phyloP scores from a whole-genome alignment of 2,888 invertebrate species.

The Tolmerus cingulatus region DNA sequence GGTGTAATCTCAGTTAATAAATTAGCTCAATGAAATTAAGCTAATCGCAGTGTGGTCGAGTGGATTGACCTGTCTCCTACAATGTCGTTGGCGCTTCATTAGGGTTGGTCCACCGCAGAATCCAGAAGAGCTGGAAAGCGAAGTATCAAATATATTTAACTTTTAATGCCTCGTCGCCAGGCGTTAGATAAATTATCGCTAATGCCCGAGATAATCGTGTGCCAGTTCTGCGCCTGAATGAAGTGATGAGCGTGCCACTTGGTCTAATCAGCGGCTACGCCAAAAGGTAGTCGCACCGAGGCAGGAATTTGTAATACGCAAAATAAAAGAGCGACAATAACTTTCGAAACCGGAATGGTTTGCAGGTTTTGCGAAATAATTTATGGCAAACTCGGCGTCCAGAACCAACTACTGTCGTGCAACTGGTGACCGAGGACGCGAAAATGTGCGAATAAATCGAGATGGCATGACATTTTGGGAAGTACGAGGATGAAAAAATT shows the following conservation, averaged over 20 bases:
- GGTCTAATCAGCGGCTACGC: conserved; percentile 1
- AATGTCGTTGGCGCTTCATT: neutral
- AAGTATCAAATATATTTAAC: neutral
- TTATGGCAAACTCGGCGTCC: neutral
- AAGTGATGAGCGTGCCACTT: conserved; percentile 21
- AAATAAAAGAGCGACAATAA: conserved; percentile 22
- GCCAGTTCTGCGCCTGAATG: conserved; percentile 13
- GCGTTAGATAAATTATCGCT: conserved; percentile 13
- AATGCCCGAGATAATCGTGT: conserved; percentile 1
- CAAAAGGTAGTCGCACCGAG: neutral
- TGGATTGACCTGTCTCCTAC: neutral
- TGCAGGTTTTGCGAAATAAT: conserved; percentile 1
- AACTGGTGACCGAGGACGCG: neutral
- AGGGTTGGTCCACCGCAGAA: neutral
- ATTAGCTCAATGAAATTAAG: neutral
- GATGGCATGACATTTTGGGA: neutral
- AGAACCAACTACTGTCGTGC: neutral
- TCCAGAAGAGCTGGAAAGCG: neutral
- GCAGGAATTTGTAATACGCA: neutral
- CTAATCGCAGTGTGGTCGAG: neutral
- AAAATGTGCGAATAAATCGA: neutral
- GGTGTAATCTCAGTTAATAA: neutral
- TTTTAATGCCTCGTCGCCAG: neutral
- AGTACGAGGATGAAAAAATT: conserved; percentile 13
- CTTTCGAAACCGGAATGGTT: conserved; percentile 34